phyloP scores from a whole-genome alignment of 2,888 invertebrate genomes.

The Ceratothoa steindachneri region DNA sequence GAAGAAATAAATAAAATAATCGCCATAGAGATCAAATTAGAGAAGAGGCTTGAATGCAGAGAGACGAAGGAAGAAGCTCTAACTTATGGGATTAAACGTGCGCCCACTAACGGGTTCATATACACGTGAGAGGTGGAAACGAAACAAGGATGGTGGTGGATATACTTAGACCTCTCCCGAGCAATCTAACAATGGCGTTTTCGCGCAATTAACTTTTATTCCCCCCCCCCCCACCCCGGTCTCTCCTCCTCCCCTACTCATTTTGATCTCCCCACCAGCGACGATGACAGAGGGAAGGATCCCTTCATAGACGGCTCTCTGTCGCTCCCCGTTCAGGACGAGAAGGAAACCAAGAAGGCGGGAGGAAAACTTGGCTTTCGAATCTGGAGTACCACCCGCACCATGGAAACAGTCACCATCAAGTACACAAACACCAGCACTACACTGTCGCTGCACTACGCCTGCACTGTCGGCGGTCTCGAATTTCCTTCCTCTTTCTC shows the following conservation, averaged over 20 bases:
- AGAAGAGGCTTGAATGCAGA: too few relatives aligned
- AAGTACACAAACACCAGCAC: conserved; percentile 5
- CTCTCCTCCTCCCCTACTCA: not conserved
- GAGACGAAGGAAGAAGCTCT: too few relatives aligned
- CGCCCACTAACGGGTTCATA: too few relatives aligned
- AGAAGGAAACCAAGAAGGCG: not conserved
- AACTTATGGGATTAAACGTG: too few relatives aligned
- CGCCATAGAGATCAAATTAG: too few relatives aligned
- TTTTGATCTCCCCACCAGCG: not conserved
- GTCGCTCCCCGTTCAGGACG: not conserved
- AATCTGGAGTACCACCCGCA: conserved; percentile 4
- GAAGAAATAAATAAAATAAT: not conserved
- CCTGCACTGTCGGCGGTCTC: conserved; percentile 10
- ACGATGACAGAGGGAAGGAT: too few relatives aligned
- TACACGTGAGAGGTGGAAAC: too few relatives aligned
- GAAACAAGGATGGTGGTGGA: too few relatives aligned
- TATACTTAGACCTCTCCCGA: too few relatives aligned
- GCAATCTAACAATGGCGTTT: too few relatives aligned
- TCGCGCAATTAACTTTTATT: too few relatives aligned
- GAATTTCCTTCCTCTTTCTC: conserved; percentile 6
- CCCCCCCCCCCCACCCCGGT: too few relatives aligned
- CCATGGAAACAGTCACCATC: conserved; percentile 2
- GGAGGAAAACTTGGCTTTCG: conserved; percentile 12
- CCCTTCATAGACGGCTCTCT: not conserved
- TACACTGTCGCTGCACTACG: conserved; percentile 13